phyloP scores from a whole-genome alignment of 1,140 invertebrate genomes.

The Pseudomyrmex flavicornis region DNA sequence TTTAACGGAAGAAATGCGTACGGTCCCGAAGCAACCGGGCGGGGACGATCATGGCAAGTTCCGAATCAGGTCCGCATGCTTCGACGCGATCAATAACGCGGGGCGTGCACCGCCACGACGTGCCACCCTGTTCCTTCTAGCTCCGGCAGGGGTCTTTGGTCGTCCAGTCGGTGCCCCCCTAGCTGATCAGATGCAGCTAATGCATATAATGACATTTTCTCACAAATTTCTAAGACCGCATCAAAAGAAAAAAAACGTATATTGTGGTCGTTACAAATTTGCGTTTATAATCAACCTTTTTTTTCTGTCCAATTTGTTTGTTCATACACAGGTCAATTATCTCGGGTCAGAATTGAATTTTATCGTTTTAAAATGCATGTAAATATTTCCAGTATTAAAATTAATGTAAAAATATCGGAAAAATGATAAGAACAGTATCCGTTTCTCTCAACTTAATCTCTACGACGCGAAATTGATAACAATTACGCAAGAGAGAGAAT shows the following conservation, averaged over 20 bases:
- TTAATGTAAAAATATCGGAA: too few species aligned
- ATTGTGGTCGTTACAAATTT: background rate
- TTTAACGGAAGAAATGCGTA: constrained; percentile 9
- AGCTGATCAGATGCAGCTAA: constrained; percentile 58
- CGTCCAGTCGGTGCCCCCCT: constrained; percentile 60
- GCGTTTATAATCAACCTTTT: background rate
- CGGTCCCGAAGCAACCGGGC: constrained; percentile 13
- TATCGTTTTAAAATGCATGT: too few species aligned
- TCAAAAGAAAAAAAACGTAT: background rate
- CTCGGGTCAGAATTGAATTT: too few species aligned
- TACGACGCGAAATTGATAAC: too few species aligned
- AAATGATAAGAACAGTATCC: too few species aligned
- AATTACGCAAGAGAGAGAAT: too few species aligned
- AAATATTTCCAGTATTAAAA: too few species aligned
- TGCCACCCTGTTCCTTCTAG: constrained; percentile 78
- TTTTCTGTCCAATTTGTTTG: background rate
- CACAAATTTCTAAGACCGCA: constrained; percentile 15
- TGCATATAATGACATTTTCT: background rate
- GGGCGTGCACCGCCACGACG: constrained; percentile 78
- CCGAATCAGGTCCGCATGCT: constrained; percentile 79
- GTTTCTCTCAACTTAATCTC: too few species aligned
- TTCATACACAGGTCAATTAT: too few species aligned
- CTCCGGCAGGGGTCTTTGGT: constrained; percentile 64
- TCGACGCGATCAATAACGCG: constrained; percentile 82
- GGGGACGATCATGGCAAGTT: constrained; percentile 67